Percentiles rank a stretch among this genome's conserved stretches.
Evolutionary conservation across 2,797 vertebrate species (phyloP).

Genomic region (Epinephelus awoara): DNA sequence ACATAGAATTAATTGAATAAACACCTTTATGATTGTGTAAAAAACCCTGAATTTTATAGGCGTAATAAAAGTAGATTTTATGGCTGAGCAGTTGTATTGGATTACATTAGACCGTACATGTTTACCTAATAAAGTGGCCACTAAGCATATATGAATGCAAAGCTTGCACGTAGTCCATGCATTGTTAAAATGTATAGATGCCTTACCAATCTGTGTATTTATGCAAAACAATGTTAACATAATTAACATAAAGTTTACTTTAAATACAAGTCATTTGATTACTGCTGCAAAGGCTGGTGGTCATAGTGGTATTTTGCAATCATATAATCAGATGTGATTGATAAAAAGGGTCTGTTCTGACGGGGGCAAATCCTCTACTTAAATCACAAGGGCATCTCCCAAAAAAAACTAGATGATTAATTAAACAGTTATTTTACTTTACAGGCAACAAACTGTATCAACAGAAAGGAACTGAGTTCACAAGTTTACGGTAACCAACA

Average conservation of each 20-base stretch:
- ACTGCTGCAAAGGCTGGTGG: neutral
- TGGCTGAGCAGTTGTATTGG: no score
- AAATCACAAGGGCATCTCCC: neutral
- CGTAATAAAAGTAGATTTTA: no score
- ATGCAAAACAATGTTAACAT: no score
- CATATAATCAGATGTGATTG: neutral
- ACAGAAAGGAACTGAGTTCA: neutral
- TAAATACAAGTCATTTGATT: neutral
- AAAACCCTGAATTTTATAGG: no score
- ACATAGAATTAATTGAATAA: no score
- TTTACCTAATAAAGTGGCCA: no score
- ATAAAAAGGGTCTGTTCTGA: neutral
- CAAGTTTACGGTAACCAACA: slow-evolving; percentile 4
- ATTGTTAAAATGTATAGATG: neutral
- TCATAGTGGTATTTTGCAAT: neutral
- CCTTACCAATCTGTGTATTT: neutral
- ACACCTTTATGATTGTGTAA: no score
- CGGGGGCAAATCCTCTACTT: neutral
- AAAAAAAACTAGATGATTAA: neutral
- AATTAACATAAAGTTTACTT: neutral
- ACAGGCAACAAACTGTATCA: no score
- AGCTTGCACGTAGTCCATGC: neutral
- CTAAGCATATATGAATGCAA: neutral
- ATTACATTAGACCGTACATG: no score
- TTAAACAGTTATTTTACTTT: neutral